Conservation (phyloP, 1,140 invertebrate species). For the Brachionus plicatilis region DNA sequence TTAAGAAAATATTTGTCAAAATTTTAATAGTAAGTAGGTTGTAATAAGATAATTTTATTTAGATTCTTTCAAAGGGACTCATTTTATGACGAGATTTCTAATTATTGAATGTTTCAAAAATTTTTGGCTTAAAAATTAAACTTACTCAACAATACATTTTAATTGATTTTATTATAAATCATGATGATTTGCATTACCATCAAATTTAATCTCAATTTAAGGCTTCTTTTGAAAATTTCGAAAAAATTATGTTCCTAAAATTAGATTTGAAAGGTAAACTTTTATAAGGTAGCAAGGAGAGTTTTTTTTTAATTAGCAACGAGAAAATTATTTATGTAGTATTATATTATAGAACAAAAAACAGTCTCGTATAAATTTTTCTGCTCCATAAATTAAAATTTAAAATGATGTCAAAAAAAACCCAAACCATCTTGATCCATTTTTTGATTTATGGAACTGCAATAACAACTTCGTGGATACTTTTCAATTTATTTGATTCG, state of each 20-base stretch:
- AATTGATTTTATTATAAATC: too few relatives aligned
- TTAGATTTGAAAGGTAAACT: background rate
- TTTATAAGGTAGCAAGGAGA: background rate
- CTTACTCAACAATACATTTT: too few relatives aligned
- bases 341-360: background rate
- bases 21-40: too few relatives aligned
- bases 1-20: too few relatives aligned
- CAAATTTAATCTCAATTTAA: background rate
- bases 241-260: background rate
- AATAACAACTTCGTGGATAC: background rate
- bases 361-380: background rate
- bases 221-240: background rate
- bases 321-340: background rate
- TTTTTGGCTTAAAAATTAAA: too few relatives aligned
- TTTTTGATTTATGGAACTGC: background rate
- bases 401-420: background rate
- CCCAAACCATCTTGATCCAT: slow-evolving; percentile 3
- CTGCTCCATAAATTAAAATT: background rate
- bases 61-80: too few relatives aligned
- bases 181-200: background rate
- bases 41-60: too few relatives aligned
- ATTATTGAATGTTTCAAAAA: too few relatives aligned
- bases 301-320: background rate
- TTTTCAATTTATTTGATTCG: background rate
- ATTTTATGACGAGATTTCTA: too few relatives aligned